Percentiles rank a stretch among this genome's conserved stretches.
phyloP scores from a whole-genome alignment of 2,113 vertebrate species.

The Quiscalus mexicanus region DNA sequence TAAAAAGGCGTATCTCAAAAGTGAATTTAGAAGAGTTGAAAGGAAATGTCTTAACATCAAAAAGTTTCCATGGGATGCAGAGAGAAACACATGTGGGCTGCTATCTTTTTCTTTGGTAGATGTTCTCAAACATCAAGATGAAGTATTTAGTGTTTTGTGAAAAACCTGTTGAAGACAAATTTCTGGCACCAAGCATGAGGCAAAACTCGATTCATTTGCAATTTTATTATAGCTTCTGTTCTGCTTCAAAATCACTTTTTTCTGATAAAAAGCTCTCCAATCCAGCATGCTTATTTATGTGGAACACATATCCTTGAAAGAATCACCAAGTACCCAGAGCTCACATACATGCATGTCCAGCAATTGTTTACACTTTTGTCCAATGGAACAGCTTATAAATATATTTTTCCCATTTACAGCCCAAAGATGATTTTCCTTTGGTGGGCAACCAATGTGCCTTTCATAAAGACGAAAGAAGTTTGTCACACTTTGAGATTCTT shows the following conservation, averaged over 20 bases:
- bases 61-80: background rate
- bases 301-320: background rate
- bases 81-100: background rate
- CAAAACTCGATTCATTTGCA: background rate
- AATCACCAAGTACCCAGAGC: background rate
- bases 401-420: background rate
- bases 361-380: background rate
- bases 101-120: background rate
- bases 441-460: background rate
- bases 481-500: background rate
- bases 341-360: background rate
- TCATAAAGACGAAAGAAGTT: background rate
- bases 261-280: background rate
- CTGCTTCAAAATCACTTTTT: background rate
- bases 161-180: background rate
- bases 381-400: background rate
- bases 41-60: background rate
- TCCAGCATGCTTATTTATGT: background rate
- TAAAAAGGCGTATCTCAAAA: background rate
- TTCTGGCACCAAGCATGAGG: background rate
- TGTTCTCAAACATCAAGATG: conserved; percentile 1
- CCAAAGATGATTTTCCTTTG: background rate
- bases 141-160: background rate
- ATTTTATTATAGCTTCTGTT: background rate
- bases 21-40: background rate